phyloP scores from a whole-genome alignment of 2,888 invertebrate species.

The Apodemia zela region DNA sequence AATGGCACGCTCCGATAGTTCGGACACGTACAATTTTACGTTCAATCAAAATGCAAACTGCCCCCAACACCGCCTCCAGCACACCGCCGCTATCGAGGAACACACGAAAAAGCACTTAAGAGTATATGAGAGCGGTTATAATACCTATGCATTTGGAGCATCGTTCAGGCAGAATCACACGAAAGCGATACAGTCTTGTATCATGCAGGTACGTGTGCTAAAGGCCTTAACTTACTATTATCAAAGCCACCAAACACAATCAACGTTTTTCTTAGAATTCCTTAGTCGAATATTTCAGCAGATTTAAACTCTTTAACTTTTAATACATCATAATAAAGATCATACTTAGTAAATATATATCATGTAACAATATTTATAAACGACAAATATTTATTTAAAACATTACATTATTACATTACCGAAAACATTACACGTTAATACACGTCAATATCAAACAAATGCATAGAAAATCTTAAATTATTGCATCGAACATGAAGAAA shows the following conservation, averaged over 20 bases:
- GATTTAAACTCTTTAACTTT: neutral
- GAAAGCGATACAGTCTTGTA: no score
- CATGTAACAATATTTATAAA: constrained; percentile 7
- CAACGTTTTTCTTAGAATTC: neutral
- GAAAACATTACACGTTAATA: neutral
- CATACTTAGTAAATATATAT: neutral
- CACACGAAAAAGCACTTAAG: no score
- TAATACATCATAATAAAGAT: neutral
- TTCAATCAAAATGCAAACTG: no score
- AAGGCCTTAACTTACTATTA: neutral
- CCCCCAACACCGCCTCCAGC: no score
- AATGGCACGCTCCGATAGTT: no score
- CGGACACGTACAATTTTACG: no score
- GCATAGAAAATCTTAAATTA: constrained; percentile 13
- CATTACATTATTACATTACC: neutral
- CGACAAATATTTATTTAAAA: neutral
- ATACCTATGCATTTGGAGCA: no score
- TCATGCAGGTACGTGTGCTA: neutral
- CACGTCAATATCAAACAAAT: constrained; percentile 12
- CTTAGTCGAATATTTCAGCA: neutral
- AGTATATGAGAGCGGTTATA: no score
- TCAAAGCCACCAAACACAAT: neutral
- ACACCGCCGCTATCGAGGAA: no score
- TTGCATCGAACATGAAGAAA: constrained; percentile 10
- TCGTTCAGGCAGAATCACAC: no score